Conservation (phyloP, 2,797 vertebrate species). For the Merluccius polli region DNA sequence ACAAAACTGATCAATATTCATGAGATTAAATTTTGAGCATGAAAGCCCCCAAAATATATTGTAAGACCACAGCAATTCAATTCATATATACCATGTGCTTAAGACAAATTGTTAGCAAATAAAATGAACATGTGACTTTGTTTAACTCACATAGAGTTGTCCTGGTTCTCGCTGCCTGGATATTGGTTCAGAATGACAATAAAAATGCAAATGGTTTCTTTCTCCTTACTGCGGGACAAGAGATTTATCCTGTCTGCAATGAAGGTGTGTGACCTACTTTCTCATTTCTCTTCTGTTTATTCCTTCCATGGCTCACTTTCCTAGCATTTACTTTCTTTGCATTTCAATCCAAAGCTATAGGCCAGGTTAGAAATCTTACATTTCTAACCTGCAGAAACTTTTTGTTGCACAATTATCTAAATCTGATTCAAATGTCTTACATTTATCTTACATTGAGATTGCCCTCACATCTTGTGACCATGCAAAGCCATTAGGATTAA, state of each 20-base stretch:
- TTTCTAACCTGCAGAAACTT: background rate
- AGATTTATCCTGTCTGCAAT: slow-evolving; percentile 72
- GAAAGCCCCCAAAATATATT: background rate
- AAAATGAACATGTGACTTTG: background rate
- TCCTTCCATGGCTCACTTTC: slow-evolving; percentile 1
- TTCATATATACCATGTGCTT: background rate
- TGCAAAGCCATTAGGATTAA: background rate
- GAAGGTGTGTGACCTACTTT: slow-evolving; percentile 69
- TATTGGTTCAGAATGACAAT: slow-evolving; percentile 5
- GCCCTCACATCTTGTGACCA: background rate
- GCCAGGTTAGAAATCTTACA: background rate
- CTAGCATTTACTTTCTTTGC: background rate
- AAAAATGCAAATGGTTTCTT: slow-evolving; percentile 60
- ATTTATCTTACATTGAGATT: background rate
- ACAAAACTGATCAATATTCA: background rate
- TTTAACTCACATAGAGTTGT: slow-evolving; percentile 5
- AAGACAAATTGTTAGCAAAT: background rate
- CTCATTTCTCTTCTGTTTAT: slow-evolving; percentile 23
- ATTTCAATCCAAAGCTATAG: background rate
- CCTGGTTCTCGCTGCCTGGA: slow-evolving; percentile 23
- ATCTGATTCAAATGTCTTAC: background rate
- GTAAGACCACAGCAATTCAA: background rate
- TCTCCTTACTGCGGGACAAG: slow-evolving; percentile 70
- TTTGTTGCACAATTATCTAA: background rate
- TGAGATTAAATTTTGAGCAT: background rate